These are phyloP conservation scores for Nyctalus aviator DNA, from an alignment of 2,797 vertebrate species.

Conservation along the genomic window DNA sequence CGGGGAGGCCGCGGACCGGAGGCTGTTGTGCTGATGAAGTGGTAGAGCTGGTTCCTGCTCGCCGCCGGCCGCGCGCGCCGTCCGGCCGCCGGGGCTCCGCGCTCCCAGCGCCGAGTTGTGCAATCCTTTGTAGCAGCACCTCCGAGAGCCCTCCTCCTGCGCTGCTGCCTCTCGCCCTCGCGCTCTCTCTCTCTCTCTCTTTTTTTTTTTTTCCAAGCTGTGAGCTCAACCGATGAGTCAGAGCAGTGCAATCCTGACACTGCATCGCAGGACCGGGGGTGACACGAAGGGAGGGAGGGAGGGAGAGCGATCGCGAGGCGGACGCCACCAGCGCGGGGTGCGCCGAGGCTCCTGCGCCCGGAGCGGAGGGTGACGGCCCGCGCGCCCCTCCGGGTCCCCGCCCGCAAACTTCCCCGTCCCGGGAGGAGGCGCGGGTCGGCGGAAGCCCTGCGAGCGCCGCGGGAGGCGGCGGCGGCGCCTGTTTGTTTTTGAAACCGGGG, in stretches of 20 bases:
- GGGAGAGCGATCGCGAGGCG: conserved; percentile 71
- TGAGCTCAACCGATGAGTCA: conserved; percentile 89
- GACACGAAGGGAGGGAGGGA: conserved; percentile 82
- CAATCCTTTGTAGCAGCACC: conserved; percentile 83
- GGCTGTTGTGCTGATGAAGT: conserved; percentile 84
- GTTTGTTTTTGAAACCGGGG: conserved; percentile 81
- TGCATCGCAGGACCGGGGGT: conserved; percentile 83
- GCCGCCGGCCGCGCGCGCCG: conserved; percentile 70
- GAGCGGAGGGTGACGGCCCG: conserved; percentile 67
- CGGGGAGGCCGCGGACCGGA: conserved; percentile 55
- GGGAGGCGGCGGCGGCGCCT: conserved; percentile 68
- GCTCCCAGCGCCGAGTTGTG: conserved; percentile 82
- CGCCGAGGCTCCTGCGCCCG: conserved; percentile 42
- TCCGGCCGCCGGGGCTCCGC: conserved; percentile 74
- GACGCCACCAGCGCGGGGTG: conserved; percentile 49
- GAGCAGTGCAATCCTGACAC: conserved; percentile 87
- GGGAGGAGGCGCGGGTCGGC: conserved; percentile 60
- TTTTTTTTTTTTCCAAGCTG: conserved; percentile 77
- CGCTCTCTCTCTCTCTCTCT: background rate
- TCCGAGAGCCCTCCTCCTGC: conserved; percentile 75
- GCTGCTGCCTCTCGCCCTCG: conserved; percentile 75
- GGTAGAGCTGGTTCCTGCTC: conserved; percentile 84
- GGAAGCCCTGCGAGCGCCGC: conserved; percentile 53
- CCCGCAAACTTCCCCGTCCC: conserved; percentile 79
- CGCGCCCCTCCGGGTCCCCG: conserved; percentile 64